Conservation (phyloP, 2,797 vertebrate genomes). For the Neostethus bicornis region DNA sequence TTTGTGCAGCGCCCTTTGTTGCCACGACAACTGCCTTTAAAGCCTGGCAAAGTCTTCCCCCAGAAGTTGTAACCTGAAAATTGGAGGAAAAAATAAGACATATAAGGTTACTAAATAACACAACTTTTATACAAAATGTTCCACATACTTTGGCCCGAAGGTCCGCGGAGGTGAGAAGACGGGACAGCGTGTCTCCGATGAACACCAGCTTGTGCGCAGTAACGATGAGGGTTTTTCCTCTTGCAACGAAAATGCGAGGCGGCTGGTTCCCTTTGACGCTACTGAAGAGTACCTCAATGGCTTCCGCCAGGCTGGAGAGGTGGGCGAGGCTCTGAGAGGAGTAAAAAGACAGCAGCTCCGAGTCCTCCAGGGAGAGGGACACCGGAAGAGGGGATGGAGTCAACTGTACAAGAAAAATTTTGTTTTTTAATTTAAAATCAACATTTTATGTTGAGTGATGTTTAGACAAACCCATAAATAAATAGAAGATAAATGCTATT, state of each 20-base stretch:
- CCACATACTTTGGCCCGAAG: conserved; percentile 81
- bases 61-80: conserved; percentile 84
- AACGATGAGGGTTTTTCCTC: conserved; percentile 89
- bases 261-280: conserved; percentile 88
- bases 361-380: conserved; percentile 83
- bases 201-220: conserved; percentile 93
- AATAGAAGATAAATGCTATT: too few relatives aligned
- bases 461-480: too few relatives aligned
- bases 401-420: conserved; percentile 46
- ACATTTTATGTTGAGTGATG: too few relatives aligned
- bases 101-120: not conserved
- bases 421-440: too few relatives aligned
- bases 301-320: conserved; percentile 84
- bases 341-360: conserved; percentile 89
- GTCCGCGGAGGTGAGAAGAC: conserved; percentile 84
- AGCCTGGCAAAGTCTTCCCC: conserved; percentile 86
- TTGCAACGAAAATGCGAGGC: conserved; percentile 86
- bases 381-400: conserved; percentile 75
- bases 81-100: not conserved
- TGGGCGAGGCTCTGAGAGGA: conserved; percentile 89
- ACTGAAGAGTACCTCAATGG: conserved; percentile 85
- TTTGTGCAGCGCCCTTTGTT: conserved; percentile 89
- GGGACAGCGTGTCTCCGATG: conserved; percentile 90
- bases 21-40: conserved; percentile 88
- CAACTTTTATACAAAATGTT: not conserved